phyloP scores from a whole-genome alignment of 2,113 vertebrate genomes.

The Bubo bubo region DNA sequence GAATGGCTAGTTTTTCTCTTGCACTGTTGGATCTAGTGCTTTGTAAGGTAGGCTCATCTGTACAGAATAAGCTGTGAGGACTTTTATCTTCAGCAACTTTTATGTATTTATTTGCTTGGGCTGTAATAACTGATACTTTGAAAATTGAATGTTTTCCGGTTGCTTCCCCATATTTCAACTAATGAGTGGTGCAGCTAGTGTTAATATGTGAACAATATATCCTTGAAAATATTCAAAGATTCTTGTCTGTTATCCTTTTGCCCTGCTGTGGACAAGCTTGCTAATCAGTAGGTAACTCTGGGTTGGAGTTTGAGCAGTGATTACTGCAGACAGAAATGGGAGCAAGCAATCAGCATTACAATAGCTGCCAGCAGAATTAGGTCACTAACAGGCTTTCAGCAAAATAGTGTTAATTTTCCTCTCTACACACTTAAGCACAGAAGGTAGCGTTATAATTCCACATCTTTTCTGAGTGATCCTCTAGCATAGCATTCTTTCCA shows the following conservation, averaged over 20 bases:
- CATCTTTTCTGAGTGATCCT: not conserved
- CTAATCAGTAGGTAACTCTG: not conserved
- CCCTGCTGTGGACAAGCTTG: not conserved
- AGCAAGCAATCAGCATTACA: not conserved
- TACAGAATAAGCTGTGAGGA: not conserved
- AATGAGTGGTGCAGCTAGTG: not conserved
- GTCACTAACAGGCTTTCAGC: not conserved
- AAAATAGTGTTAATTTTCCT: conserved; percentile 1
- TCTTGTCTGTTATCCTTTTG: not conserved
- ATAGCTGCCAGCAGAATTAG: not conserved
- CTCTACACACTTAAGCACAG: not conserved
- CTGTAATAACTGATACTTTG: not conserved
- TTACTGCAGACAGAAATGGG: not conserved
- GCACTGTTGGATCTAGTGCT: not conserved
- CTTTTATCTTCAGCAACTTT: not conserved
- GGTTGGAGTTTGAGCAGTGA: not conserved
- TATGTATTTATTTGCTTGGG: not conserved
- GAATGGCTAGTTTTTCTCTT: not conserved
- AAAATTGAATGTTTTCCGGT: not conserved
- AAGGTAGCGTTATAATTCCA: not conserved
- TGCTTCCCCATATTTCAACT: not conserved
- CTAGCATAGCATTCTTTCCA: not conserved
- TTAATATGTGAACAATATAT: not conserved
- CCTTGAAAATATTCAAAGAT: not conserved
- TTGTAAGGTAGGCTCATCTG: not conserved